Evolutionary conservation across 2,888 invertebrate genomes (phyloP).

Genomic region (Eristalis tenax): DNA sequence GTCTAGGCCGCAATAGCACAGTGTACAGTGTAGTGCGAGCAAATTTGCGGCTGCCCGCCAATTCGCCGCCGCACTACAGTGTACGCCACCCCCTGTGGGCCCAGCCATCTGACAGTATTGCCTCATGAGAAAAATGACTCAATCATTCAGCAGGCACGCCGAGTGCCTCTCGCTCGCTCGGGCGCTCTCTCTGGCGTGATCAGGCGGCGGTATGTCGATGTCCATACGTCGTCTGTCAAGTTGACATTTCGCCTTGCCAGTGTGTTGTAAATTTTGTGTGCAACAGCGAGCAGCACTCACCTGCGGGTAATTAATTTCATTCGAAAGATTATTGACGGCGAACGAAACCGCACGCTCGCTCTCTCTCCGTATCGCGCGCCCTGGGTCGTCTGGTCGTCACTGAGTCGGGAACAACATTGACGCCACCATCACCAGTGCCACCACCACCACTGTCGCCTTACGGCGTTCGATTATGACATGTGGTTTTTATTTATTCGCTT

Average conservation of each 20-base stretch:
- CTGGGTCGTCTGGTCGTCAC: slow-evolving; percentile 34
- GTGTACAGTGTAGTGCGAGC: slow-evolving; percentile 20
- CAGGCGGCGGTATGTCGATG: slow-evolving; percentile 46
- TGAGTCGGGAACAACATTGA: slow-evolving; percentile 42
- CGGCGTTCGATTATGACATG: slow-evolving; percentile 67
- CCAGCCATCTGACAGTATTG: slow-evolving; percentile 62
- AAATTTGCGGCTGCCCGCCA: slow-evolving; percentile 56
- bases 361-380: neutral
- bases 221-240: slow-evolving; percentile 69
- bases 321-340: slow-evolving; percentile 71
- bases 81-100: slow-evolving; percentile 12
- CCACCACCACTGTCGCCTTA: slow-evolving; percentile 21
- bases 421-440: slow-evolving; percentile 32
- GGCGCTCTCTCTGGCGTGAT: neutral
- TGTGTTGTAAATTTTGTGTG: slow-evolving; percentile 68
- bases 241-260: slow-evolving; percentile 70
- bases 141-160: slow-evolving; percentile 60
- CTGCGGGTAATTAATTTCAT: slow-evolving; percentile 72
- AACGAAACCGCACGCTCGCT: slow-evolving; percentile 63
- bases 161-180: slow-evolving; percentile 34
- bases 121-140: slow-evolving; percentile 72
- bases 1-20: neutral
- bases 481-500: slow-evolving; percentile 70
- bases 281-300: slow-evolving; percentile 69
- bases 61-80: slow-evolving; percentile 65